Base-by-base conservation (phyloP, 2,888 invertebrate species). In the Caenorhabditis zanzibari region DNA sequence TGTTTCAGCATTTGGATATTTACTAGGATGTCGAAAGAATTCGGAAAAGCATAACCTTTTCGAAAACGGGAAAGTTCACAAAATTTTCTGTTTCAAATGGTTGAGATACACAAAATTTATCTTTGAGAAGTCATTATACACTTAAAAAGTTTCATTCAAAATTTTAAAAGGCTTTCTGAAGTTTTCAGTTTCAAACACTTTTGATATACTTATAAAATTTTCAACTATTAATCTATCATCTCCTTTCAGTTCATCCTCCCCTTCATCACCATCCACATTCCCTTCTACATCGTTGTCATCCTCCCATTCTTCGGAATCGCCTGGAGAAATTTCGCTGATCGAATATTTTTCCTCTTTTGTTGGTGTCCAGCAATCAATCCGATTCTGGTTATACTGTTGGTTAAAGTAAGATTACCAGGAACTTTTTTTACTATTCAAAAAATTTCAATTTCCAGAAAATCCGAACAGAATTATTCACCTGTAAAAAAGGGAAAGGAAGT, bases 331-430 rank as follows among this genome's bases (percentile, higher is more conserved):
- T 54, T 77, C 12, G 56, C 80, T 12, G 72, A 59, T 22, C 26
- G 41, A 28, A 19, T 77, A 1, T 66, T 74, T 3, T 77, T 61
- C 24, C 22, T 84, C 9, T 84, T 81, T 63, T 75, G 71, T 49
- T 84, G 84, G 84, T 77, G 81, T 61, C 84, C 84, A 3, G 71
- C 81, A 1, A 81, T 84, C 44, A 76, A 84, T 64, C 76, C 84
- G 0, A 76, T 84, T 69, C 9, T 84, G 0, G 75, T 84, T 10
- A 81, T 84, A 47, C 1, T 72, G 14, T 35, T 74, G 35, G 81
- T 84, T 22, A 68, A 74, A 75, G 81, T 77, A 9, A n/a, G n/a
- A n/a, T n/a, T n/a, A n/a, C n/a, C n/a, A n/a, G n/a, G n/a, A 16
- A 44, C 24, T 5, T 44, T 63, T 44, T 32, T 7, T 32, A 7